These are phyloP conservation scores for Microplitis demolitor DNA, from an alignment of 1,140 invertebrate species.

Conservation along the genomic window DNA sequence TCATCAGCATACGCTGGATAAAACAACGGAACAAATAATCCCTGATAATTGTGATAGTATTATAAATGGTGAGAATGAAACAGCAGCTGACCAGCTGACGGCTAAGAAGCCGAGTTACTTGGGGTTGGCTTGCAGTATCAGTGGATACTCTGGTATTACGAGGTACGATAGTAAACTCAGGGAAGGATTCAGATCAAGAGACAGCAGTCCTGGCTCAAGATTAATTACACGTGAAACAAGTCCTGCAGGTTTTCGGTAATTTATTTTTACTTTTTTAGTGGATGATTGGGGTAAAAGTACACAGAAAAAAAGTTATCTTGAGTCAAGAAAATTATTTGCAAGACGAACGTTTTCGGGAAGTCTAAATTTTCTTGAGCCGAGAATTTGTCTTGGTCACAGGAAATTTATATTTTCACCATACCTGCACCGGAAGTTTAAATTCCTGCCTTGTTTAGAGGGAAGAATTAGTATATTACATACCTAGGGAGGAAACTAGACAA, in stretches of 20 bases:
- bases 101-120: slow-evolving; percentile 79
- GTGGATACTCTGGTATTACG: slow-evolving; percentile 84
- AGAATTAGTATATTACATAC: no score
- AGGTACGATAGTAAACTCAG: slow-evolving; percentile 81
- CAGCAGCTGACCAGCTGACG: slow-evolving; percentile 49
- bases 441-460: no score
- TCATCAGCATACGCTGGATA: slow-evolving; percentile 21
- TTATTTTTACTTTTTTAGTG: slow-evolving; percentile 14
- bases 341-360: no score
- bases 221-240: slow-evolving; percentile 62
- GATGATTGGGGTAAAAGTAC: background rate
- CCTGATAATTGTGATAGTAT: slow-evolving; percentile 4
- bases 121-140: slow-evolving; percentile 85
- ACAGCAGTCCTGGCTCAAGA: slow-evolving; percentile 69
- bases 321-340: background rate
- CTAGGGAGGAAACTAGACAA: no score
- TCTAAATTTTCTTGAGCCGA: background rate
- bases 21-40: background rate
- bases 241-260: slow-evolving; percentile 66
- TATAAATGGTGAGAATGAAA: slow-evolving; percentile 50
- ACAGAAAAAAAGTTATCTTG: no score
- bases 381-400: no score
- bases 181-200: slow-evolving; percentile 69
- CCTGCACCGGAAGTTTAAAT: no score
- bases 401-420: no score